These are phyloP conservation scores for Euborellia annulipes DNA, from an alignment of 1,140 invertebrate genomes.

Conservation along the genomic window DNA sequence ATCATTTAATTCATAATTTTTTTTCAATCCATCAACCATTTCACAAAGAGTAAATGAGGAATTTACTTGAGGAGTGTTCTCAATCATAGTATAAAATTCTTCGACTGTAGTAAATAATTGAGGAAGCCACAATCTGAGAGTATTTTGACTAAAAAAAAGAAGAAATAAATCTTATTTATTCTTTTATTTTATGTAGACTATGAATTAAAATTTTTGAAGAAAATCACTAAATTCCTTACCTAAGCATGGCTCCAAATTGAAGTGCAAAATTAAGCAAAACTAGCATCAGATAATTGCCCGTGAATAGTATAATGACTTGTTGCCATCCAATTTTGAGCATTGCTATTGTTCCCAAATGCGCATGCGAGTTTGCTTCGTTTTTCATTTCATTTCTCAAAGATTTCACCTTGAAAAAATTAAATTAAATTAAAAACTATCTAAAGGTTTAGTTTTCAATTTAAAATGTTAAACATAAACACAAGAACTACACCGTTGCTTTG, in stretches of 20 bases:
- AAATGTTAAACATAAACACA: too few relatives aligned
- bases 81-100: slow-evolving; percentile 17
- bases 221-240: slow-evolving; percentile 17
- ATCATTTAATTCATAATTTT: slow-evolving; percentile 1
- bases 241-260: slow-evolving; percentile 7
- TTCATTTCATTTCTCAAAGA: not conserved
- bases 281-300: not conserved
- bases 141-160: slow-evolving; percentile 21
- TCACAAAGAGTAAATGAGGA: slow-evolving; percentile 18
- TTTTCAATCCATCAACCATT: slow-evolving; percentile 15
- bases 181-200: not conserved
- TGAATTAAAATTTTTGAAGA: not conserved
- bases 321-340: not conserved
- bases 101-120: slow-evolving; percentile 27
- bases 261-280: not conserved
- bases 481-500: too few relatives aligned
- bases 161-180: not conserved
- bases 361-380: too few relatives aligned
- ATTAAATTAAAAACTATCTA: too few relatives aligned
- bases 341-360: not conserved
- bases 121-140: slow-evolving; percentile 28
- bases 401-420: not conserved
- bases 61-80: not conserved
- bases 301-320: not conserved
- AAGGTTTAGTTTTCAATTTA: too few relatives aligned